A percentile compares a stretch with the other conserved stretches of the same genome.
phyloP scores from a whole-genome alignment of 2,113 vertebrate genomes.

The Nansenia antarctica region DNA sequence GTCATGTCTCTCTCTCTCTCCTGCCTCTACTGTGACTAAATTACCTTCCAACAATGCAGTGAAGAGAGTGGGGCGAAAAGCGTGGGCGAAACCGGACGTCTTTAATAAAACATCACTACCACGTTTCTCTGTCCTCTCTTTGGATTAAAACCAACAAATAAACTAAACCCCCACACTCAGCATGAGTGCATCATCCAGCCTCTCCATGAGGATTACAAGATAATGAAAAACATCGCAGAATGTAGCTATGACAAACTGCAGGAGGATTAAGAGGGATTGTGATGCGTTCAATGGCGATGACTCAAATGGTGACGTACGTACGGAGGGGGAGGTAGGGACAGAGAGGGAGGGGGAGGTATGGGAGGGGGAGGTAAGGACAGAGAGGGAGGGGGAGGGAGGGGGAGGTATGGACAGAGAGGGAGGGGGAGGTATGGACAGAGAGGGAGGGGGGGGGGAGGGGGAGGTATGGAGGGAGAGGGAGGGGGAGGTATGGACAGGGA shows the following conservation, averaged over 20 bases:
- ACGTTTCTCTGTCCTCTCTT: conserved; percentile 17
- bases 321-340: not conserved
- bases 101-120: not conserved
- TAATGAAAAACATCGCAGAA: conserved; percentile 58
- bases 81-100: no score
- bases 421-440: no score
- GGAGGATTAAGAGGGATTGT: conserved; percentile 68
- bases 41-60: not conserved
- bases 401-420: no score
- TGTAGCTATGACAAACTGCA: conserved; percentile 50
- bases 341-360: no score
- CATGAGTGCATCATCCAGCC: conserved; percentile 41
- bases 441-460: no score
- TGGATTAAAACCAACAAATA: conserved; percentile 34
- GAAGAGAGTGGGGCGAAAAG: not conserved
- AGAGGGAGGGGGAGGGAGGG: no score
- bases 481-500: no score
- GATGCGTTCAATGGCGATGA: conserved; percentile 42
- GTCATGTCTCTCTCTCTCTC: not conserved
- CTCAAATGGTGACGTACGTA: conserved; percentile 34
- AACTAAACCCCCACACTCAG: conserved; percentile 19
- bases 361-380: no score
- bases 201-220: conserved; percentile 54
- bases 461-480: no score
- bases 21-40: not conserved